phyloP scores from a whole-genome alignment of 2,113 vertebrate genomes.

The Alethe diademata region DNA sequence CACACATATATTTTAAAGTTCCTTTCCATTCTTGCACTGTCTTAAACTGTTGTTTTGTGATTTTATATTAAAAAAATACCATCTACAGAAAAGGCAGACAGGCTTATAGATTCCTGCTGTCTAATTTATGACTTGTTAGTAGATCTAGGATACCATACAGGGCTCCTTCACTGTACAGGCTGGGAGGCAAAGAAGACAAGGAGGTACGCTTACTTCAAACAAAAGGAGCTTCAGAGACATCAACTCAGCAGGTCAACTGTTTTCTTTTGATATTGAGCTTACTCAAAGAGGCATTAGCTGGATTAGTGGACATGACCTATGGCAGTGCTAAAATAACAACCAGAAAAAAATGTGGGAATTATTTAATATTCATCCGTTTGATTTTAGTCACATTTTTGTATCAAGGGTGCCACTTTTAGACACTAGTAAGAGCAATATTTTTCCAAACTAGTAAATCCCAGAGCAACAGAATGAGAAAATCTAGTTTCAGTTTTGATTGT shows the following conservation, averaged over 20 bases:
- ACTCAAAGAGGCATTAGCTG: too few relatives aligned
- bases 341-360: background rate
- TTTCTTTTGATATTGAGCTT: background rate
- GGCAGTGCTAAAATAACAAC: background rate
- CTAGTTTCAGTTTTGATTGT: background rate
- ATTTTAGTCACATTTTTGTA: background rate
- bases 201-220: background rate
- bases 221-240: background rate
- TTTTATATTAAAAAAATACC: background rate
- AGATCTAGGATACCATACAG: background rate
- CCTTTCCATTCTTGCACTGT: background rate
- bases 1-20: background rate
- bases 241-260: background rate
- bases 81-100: background rate
- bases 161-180: accelerated
- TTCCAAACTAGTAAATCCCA: background rate
- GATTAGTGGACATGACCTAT: background rate
- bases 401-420: background rate
- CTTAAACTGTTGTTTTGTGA: background rate
- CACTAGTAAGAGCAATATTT: background rate
- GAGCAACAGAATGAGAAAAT: background rate
- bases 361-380: background rate
- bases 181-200: background rate
- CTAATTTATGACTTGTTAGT: background rate
- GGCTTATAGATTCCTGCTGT: background rate